Base-by-base conservation (phyloP, 2,113 vertebrate species). In the Microtus ochrogaster region DNA sequence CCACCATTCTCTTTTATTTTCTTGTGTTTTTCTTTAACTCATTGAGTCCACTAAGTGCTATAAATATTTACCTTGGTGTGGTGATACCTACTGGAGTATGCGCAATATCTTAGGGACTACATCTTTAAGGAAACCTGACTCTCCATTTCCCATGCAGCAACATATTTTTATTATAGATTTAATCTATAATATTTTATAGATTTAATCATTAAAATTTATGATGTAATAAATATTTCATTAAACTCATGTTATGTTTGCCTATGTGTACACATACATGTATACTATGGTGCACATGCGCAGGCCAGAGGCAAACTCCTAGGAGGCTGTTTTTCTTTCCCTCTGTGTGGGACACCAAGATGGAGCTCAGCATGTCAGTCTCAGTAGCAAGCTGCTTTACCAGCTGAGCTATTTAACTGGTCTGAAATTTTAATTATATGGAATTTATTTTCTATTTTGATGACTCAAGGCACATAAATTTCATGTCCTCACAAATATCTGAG, bases 271-370 rank as follows among this genome's bases (percentile, higher is more conserved):
- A 49, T 55, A 5, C 49, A 22, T 79, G 30, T 11, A 58, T 24
- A 52, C 21, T 12, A n/a, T 24, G 21, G 1, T n/a, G 19, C 8
- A 81, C 33, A 58, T n/a, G 2, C n/a, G 0, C 5, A n/a, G 52
- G 21, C 21, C 2, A 58, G 8, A n/a, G 49, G 4, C 3, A 24
- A n/a, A 81, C 17, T n/a, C 19, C 10, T n/a, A 4, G 49, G 17
- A 81, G 2, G 22, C 33, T n/a, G 49, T 58, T 81, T 81, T 19
- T 10, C 10, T 33, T 8, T 79, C 8, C 30, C 30, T 39, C 22
- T n/a, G 0, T 13, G 10, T 39, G 79, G 19, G 22, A 82, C 21
- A 12, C 36, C 21, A 82, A 11, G 11, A 17, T 41, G 6, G 1
- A 13, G 39, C 79, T 55, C 52, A 83, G 3, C 12, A 26, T 61